Evolutionary conservation across 2,113 vertebrate genomes (phyloP).

Genomic region (Perca fluviatilis): DNA sequence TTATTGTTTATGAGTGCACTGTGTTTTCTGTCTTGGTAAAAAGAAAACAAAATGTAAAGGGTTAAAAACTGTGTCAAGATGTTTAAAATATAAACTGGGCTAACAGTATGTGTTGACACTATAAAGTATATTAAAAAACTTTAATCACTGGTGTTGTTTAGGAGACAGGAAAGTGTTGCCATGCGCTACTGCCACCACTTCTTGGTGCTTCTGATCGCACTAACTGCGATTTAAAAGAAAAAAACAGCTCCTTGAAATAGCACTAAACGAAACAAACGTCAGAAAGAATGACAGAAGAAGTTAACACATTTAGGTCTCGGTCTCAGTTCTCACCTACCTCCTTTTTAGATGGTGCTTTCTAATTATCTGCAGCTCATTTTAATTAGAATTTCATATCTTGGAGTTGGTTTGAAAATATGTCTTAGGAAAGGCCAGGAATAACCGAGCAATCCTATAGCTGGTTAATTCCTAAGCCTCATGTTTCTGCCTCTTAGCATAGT

Average conservation of each 20-base stretch:
- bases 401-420: constrained; percentile 4
- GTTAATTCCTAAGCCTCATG: neutral
- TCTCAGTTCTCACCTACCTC: constrained; percentile 1
- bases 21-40: no score
- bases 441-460: neutral
- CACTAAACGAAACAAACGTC: neutral
- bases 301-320: neutral
- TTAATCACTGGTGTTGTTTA: constrained; percentile 66
- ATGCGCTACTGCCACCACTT: neutral
- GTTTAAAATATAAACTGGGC: no score
- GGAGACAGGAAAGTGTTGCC: constrained; percentile 45
- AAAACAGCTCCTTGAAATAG: constrained; percentile 23
- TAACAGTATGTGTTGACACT: no score
- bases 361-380: constrained; percentile 14
- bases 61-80: no score
- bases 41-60: no score
- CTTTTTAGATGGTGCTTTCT: constrained; percentile 10
- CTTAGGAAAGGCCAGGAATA: neutral
- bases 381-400: constrained; percentile 22
- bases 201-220: neutral
- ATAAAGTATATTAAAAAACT: constrained; percentile 1
- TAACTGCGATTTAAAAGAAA: neutral
- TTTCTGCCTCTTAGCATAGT: neutral
- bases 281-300: neutral
- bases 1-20: no score